phyloP scores from a whole-genome alignment of 2,797 vertebrate genomes.

The Catamblyrhynchus diadema region DNA sequence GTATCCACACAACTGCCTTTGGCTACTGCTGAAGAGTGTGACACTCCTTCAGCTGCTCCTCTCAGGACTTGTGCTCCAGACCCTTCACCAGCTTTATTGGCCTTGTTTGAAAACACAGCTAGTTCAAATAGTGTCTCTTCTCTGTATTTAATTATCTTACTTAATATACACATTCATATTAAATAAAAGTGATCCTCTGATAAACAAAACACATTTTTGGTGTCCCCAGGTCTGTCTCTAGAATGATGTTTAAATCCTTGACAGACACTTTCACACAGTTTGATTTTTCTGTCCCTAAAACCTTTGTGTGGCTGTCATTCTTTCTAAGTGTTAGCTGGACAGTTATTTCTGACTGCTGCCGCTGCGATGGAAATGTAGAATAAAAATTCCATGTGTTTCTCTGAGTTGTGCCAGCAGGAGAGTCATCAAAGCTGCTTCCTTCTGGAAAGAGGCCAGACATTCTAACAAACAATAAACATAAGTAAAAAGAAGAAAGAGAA shows the following conservation, averaged over 20 bases:
- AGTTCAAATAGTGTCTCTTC: background rate
- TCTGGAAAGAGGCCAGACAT: background rate
- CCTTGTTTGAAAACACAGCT: background rate
- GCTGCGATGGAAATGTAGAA: background rate
- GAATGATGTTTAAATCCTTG: background rate
- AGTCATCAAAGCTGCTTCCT: background rate
- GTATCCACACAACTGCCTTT: background rate
- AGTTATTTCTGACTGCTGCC: background rate
- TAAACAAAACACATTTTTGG: background rate
- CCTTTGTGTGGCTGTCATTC: background rate
- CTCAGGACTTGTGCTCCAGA: background rate
- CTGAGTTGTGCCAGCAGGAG: background rate
- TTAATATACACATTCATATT: background rate
- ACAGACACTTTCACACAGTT: background rate
- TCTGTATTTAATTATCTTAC: background rate
- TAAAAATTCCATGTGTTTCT: background rate
- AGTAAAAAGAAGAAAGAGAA: background rate
- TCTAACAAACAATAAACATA: background rate
- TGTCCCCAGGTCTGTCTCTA: background rate
- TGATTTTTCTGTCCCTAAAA: conserved; percentile 8
- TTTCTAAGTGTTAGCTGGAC: background rate
- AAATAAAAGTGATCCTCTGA: background rate
- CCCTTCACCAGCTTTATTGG: background rate
- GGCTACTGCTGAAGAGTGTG: background rate
- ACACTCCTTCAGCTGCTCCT: background rate